Evolutionary conservation across 2,113 vertebrate species (phyloP).

Genomic region (Neomonachus schauinslandi): DNA sequence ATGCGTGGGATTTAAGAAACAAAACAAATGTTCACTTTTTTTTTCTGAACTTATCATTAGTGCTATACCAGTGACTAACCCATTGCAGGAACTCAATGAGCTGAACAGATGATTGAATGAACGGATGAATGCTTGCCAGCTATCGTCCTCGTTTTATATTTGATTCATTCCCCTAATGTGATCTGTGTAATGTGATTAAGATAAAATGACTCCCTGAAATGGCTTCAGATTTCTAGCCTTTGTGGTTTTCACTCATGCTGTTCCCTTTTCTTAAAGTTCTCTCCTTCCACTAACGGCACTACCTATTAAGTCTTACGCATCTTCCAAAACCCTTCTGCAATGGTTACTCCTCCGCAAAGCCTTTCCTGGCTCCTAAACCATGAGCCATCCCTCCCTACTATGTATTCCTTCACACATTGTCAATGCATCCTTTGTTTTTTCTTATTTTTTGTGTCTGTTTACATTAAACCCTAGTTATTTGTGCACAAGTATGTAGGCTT

Average conservation of each 20-base stretch:
- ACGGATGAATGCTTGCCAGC: background rate
- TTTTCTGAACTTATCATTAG: background rate
- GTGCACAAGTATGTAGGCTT: background rate
- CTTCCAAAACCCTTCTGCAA: background rate
- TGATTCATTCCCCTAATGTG: background rate
- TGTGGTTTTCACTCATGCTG: background rate
- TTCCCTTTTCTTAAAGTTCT: background rate
- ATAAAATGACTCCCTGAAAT: background rate
- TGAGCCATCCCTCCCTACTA: fast-evolving
- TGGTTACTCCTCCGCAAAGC: background rate
- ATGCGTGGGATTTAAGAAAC: background rate
- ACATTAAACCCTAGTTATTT: background rate
- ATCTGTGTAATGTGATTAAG: background rate
- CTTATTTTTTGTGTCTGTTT: background rate
- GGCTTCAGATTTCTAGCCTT: background rate
- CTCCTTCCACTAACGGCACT: background rate
- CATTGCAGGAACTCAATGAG: background rate
- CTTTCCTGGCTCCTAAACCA: background rate
- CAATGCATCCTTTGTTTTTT: background rate
- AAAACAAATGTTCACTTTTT: background rate
- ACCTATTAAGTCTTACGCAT: background rate
- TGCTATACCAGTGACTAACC: background rate
- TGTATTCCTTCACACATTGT: background rate
- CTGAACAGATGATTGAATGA: background rate
- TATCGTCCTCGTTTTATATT: background rate